phyloP scores from a whole-genome alignment of 2,797 vertebrate species.

The Spinus pinus region DNA sequence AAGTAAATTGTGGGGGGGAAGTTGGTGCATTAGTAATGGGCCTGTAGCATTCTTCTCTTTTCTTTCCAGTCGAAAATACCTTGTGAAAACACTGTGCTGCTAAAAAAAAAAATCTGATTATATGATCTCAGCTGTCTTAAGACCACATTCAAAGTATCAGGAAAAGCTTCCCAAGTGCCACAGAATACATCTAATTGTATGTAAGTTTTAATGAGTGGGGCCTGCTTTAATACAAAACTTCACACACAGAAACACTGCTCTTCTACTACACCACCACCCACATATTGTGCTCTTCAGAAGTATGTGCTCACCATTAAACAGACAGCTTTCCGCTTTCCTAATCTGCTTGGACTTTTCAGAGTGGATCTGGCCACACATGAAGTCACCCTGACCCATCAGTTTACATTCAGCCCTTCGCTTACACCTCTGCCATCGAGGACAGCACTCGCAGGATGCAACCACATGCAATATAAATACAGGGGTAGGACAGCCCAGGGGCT shows the following conservation, averaged over 20 bases:
- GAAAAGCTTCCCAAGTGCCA: background rate
- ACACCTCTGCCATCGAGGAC: background rate
- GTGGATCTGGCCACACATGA: slow-evolving; percentile 19
- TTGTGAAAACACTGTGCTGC: background rate
- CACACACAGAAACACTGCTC: background rate
- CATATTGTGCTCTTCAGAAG: background rate
- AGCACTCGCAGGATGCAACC: background rate
- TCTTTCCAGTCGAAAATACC: background rate
- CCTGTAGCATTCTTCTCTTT: background rate
- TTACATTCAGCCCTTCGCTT: background rate
- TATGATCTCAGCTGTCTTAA: background rate
- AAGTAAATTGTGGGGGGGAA: fast-evolving
- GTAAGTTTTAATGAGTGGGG: background rate
- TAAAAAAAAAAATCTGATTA: background rate
- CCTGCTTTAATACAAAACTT: background rate
- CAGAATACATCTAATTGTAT: background rate
- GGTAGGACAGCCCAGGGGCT: background rate
- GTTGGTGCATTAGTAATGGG: background rate
- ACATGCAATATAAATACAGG: background rate
- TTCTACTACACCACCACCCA: background rate
- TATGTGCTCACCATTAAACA: background rate
- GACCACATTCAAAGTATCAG: background rate
- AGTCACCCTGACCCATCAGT: background rate
- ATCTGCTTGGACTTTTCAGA: background rate
- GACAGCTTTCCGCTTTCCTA: background rate